These are phyloP conservation scores for Synergus laeviventris DNA, from an alignment of 2,888 invertebrate species.

Conservation along the genomic window DNA sequence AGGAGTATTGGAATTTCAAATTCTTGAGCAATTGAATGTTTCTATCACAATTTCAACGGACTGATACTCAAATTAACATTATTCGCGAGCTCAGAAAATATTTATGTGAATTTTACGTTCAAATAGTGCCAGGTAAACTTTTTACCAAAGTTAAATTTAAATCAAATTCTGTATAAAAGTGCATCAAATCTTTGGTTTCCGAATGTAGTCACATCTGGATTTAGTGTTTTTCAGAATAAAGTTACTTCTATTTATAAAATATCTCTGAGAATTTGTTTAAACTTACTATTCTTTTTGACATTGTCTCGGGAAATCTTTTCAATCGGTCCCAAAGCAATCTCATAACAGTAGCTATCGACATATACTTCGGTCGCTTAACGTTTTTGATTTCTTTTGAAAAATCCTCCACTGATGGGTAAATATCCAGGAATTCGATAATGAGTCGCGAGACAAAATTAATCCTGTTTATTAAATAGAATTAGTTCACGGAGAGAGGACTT, in stretches of 20 bases:
- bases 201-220: no score
- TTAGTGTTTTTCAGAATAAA: no score
- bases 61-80: no score
- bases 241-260: no score
- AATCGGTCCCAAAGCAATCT: conserved; percentile 45
- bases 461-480: conserved; percentile 2
- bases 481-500: no score
- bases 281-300: background rate
- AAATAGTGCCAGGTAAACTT: no score
- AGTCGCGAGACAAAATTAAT: conserved; percentile 37
- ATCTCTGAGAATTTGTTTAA: background rate
- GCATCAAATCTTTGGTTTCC: no score
- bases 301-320: background rate
- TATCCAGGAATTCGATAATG: conserved; percentile 33
- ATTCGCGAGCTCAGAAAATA: no score
- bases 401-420: background rate
- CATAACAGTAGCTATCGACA: conserved; percentile 40
- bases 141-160: no score
- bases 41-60: background rate
- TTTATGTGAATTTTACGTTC: no score
- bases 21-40: background rate
- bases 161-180: no score
- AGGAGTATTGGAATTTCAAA: conserved; percentile 12
- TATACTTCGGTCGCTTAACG: background rate
- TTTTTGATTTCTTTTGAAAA: background rate